Evolutionary conservation across 1,140 invertebrate species (phyloP), one percentile per base, ranked within the genome.

Genomic region (Drosophila asahinai): DNA sequence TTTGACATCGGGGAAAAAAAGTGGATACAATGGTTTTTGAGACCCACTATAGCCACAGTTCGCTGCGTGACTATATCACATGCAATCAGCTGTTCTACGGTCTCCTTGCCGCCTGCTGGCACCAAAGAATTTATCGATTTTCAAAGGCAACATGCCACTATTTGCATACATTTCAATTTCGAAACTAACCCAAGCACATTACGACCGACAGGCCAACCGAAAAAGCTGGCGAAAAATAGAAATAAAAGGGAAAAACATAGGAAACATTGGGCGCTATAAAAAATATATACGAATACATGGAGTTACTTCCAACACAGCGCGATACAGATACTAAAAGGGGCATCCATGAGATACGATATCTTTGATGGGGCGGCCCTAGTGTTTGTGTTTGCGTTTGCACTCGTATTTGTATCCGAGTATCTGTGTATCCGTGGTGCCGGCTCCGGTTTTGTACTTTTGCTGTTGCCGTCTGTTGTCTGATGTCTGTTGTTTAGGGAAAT

Each of bases 91-190:
- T 84, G 86, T 58, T 74, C 22, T 9, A 25, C 25, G 40, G 14
- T 15, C 62, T 58, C 38, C n/a, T 8, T 54, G 47, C 48, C n/a
- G 33, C 36, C 45, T 74, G 58, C 45, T 74, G 58, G 42, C 74
- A 72, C 57, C 25, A 30, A 63, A 64, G 57, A 55, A 77, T 70
- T 78, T 89, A 87, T 87, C 64, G 84, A 87, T 87, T 87, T 87
- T 89, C 77, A 80, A 64, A 42, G 55, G 36, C 45, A 30, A 65
- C 61, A 70, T 54, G 58, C 58, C 52, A 71, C 60, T 77, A 84
- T 87, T 87, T 81, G 83, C 83, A 89, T 89, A 78, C 80, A 83
- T 77, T 83, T 80, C 72, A 64, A 74, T 87, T 83, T 89, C 58
- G 73, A 83, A 80, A 80, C 83, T 77, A 87, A 87, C 49, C 61